A percentile compares a stretch with the other conserved stretches of the same genome.
phyloP scores from a whole-genome alignment of 2,113 vertebrate species.

The Mesocricetus auratus region DNA sequence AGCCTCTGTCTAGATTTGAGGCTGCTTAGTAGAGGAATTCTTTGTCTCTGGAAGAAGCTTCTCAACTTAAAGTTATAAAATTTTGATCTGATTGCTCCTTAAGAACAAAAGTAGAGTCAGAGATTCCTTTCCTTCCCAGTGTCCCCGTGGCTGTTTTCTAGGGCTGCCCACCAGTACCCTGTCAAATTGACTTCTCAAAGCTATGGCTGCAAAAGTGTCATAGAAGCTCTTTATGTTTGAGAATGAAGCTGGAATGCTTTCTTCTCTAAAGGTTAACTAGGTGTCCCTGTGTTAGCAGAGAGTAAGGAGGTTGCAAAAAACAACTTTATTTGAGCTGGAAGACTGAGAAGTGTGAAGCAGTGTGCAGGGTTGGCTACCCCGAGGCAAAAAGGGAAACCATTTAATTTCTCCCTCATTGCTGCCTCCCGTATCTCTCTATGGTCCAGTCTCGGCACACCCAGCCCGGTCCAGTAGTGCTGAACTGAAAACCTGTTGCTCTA shows the following conservation, averaged over 20 bases:
- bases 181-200: background rate
- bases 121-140: background rate
- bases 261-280: background rate
- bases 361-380: background rate
- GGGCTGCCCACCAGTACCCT: background rate
- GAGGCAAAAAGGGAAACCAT: background rate
- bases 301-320: background rate
- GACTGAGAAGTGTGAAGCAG: background rate
- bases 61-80: background rate
- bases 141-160: background rate
- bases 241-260: background rate
- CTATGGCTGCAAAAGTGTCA: background rate
- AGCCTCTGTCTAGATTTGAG: background rate
- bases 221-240: background rate
- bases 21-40: background rate
- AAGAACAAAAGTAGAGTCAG: background rate
- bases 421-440: background rate
- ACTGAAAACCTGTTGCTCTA: background rate
- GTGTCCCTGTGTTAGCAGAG: background rate
- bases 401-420: background rate
- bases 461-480: background rate
- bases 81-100: background rate
- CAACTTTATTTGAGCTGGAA: background rate
- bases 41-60: background rate
- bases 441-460: background rate